These are phyloP conservation scores for Dendrocincla tyrannina DNA, from an alignment of 2,797 vertebrate genomes.

Conservation along the genomic window DNA sequence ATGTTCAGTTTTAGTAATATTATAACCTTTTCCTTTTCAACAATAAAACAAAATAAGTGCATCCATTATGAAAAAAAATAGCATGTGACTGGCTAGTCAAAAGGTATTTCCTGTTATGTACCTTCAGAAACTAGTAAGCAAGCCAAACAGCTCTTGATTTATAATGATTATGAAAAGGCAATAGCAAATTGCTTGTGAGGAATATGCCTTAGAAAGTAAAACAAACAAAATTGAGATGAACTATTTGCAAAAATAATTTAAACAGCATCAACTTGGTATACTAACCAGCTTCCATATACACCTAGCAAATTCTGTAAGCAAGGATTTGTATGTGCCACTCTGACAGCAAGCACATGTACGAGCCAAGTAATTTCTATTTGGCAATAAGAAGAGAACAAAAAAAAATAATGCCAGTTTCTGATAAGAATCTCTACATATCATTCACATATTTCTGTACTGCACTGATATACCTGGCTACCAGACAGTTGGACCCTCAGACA, in stretches of 20 bases:
- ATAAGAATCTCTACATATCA: background rate
- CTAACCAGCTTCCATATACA: background rate
- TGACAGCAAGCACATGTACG: background rate
- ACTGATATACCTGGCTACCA: background rate
- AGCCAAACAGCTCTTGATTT: background rate
- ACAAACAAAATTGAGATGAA: background rate
- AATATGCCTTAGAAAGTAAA: background rate
- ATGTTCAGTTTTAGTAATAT: background rate
- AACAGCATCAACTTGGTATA: background rate
- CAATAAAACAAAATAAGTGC: background rate
- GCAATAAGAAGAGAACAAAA: background rate
- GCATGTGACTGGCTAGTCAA: background rate
- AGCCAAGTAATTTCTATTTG: background rate
- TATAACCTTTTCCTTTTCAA: background rate
- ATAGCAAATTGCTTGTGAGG: background rate
- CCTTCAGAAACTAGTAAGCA: background rate
- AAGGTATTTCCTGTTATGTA: background rate
- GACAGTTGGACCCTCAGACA: background rate
- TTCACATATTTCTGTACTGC: background rate
- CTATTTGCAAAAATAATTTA: background rate
- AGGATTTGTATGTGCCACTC: background rate
- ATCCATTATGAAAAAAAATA: background rate
- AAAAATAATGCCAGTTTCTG: fast-evolving
- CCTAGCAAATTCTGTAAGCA: background rate
- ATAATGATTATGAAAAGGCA: background rate